Evolutionary conservation across 2,113 vertebrate genomes (phyloP).

Genomic region (Psophia crepitans): DNA sequence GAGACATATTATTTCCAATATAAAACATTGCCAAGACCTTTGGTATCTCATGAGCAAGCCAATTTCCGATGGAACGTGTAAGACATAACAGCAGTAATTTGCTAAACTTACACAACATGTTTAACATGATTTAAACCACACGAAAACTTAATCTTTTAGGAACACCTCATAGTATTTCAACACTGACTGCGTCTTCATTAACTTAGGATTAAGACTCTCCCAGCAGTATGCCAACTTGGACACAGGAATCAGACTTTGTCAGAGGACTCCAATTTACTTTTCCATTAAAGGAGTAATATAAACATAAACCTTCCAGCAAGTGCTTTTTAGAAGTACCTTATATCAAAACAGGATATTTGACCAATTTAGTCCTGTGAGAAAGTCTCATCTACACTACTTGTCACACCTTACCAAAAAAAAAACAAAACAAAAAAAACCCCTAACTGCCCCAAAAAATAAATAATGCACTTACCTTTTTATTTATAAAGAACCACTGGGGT

Average conservation of each 20-base stretch:
- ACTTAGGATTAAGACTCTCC: not conserved
- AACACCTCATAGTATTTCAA: not conserved
- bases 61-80: not conserved
- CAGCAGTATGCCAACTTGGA: not conserved
- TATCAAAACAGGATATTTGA: not conserved
- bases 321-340: not conserved
- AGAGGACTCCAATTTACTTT: not conserved
- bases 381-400: not conserved
- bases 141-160: not conserved
- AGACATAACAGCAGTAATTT: not conserved
- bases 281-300: not conserved
- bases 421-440: no score
- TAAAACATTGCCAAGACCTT: not conserved
- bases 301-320: not conserved
- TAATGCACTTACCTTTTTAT: constrained; percentile 81
- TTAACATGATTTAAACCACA: not conserved
- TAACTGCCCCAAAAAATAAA: no score
- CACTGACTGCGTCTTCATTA: not conserved
- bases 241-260: not conserved
- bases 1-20: not conserved
- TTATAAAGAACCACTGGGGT: constrained; percentile 90
- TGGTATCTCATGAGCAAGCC: not conserved
- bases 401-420: not conserved
- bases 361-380: not conserved
- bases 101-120: not conserved